Evolutionary conservation across 1,140 invertebrate species (phyloP).

Genomic region (Hermetia illucens): DNA sequence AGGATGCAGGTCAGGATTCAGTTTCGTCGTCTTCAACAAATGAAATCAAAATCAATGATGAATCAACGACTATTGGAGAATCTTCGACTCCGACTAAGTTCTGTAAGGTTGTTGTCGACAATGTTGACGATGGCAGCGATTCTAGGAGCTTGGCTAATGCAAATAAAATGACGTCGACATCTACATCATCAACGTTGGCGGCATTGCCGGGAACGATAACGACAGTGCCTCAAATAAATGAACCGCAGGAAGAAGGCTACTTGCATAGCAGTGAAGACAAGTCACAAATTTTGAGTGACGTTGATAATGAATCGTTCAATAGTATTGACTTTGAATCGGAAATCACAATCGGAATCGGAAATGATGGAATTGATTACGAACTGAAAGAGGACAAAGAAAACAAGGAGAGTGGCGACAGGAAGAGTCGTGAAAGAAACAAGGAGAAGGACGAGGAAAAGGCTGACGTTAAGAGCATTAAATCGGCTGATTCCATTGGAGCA

Average conservation of each 20-base stretch:
- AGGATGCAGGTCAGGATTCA: not conserved
- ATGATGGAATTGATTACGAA: conserved; percentile 9
- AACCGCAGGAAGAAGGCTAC: not conserved
- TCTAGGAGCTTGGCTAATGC: no score
- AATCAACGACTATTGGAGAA: no score
- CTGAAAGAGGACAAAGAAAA: conserved; percentile 6
- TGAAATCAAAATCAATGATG: no score
- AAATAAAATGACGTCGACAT: not conserved
- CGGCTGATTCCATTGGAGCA: conserved; percentile 27
- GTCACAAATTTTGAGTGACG: conserved; percentile 29
- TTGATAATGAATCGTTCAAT: conserved; percentile 31
- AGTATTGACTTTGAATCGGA: conserved; percentile 30
- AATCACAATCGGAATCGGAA: conserved; percentile 22
- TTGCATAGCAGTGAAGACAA: conserved; percentile 15
- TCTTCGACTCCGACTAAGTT: no score
- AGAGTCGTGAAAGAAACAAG: not conserved
- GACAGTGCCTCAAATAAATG: not conserved
- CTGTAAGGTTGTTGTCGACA: no score
- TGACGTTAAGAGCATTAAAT: conserved; percentile 5
- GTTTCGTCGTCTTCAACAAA: not conserved
- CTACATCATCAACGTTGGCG: not conserved
- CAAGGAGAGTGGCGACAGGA: not conserved
- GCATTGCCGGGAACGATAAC: not conserved
- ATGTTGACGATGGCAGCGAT: no score
- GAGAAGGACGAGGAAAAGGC: not conserved